Evolutionary conservation across 2,888 invertebrate species (phyloP).

Genomic region (Pachliopta kotzebuea): DNA sequence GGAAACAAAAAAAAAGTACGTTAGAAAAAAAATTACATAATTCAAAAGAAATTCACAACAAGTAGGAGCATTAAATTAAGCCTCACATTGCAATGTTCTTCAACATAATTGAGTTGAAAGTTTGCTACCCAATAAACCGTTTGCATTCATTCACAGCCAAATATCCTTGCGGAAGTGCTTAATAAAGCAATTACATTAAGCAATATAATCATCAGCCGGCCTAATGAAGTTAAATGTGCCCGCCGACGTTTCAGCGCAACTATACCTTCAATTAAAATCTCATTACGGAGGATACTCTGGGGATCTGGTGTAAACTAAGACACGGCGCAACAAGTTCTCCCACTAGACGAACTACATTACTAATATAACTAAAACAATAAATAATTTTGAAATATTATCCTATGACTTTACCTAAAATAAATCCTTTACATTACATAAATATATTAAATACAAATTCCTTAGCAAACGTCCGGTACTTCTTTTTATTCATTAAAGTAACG

Average conservation of each 20-base stretch:
- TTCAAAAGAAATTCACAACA: neutral
- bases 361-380: neutral
- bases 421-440: too few species aligned
- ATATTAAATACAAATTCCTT: too few species aligned
- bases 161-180: conserved; percentile 44
- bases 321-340: conserved; percentile 32
- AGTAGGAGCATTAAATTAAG: neutral
- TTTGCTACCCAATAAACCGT: conserved; percentile 3
- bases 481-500: too few species aligned
- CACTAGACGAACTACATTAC: neutral
- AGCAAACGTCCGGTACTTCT: too few species aligned
- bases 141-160: conserved; percentile 4
- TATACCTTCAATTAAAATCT: conserved; percentile 75
- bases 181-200: conserved; percentile 70
- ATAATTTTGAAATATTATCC: neutral
- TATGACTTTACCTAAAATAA: too few species aligned
- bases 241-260: conserved; percentile 56
- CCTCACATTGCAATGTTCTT: neutral
- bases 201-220: conserved; percentile 61
- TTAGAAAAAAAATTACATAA: neutral
- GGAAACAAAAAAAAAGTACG: neutral
- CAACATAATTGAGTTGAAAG: conserved; percentile 20
- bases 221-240: conserved; percentile 71
- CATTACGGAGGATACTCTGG: conserved; percentile 58
- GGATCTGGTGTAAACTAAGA: conserved; percentile 37